These are phyloP conservation scores for Macroteleia sp. DNA, from an alignment of 2,888 invertebrate genomes.

Conservation along the genomic window DNA sequence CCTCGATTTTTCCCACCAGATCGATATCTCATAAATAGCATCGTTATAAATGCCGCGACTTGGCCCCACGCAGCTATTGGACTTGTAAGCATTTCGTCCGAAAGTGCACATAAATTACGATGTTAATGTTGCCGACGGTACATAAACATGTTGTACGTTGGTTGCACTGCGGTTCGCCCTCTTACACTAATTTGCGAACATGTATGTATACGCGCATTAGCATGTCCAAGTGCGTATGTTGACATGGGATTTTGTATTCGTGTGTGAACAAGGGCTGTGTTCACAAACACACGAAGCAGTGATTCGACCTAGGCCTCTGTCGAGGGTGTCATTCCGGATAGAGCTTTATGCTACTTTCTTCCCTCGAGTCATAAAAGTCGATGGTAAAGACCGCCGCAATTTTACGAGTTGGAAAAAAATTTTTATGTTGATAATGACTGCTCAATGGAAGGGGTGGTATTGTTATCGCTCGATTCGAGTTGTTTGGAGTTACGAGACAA, in stretches of 20 bases:
- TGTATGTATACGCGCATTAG: conserved; percentile 58
- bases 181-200: conserved; percentile 60
- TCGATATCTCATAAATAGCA: conserved; percentile 56
- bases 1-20: conserved; percentile 14
- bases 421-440: conserved; percentile 34
- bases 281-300: conserved; percentile 50
- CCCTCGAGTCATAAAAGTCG: conserved; percentile 38
- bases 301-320: conserved; percentile 46
- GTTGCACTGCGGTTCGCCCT: conserved; percentile 76
- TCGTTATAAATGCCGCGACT: conserved; percentile 7
- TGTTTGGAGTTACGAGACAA: conserved; percentile 12
- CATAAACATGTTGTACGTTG: conserved; percentile 81
- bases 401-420: conserved; percentile 28
- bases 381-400: conserved; percentile 11
- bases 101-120: conserved; percentile 81
- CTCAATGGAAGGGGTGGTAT: conserved; percentile 6
- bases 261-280: conserved; percentile 17
- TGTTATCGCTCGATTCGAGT: conserved; percentile 21
- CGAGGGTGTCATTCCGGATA: conserved; percentile 22
- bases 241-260: conserved; percentile 37
- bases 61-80: conserved; percentile 73
- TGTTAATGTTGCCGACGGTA: conserved; percentile 81
- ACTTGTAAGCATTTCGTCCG: conserved; percentile 71
- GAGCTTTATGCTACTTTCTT: conserved; percentile 36
- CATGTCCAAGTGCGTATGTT: conserved; percentile 48